Base-by-base conservation (phyloP, 2,888 invertebrate genomes). In the Drosophila fungiperda region DNA sequence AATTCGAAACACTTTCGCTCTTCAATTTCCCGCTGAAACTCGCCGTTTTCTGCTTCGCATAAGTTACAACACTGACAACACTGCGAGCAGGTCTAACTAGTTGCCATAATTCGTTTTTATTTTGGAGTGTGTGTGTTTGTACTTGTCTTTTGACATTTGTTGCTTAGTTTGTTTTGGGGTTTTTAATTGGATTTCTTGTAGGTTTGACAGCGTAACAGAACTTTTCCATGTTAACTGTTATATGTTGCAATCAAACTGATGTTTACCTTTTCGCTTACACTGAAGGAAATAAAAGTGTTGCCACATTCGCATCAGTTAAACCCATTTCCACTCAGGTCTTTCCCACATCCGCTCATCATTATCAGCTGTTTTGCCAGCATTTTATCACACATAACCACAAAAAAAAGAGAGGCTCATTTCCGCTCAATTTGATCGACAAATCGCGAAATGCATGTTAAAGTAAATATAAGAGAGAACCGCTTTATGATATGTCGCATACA, bases 61-160 rank as follows among this genome's bases (percentile, higher is more conserved):
- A 49, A 9, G 23, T 26, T n/a, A n/a, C 55, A 57, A 15, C 20
- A 57, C 40, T 32, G 40, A 52, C 20, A 45, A 12, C 45, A 45
- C 64, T 70, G 54, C 36, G 58, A 72, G 55, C 72, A 70, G 76
- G 71, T 75, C 61, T 59, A 74, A 73, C 80, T 68, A 72, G 83
- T 86, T 79, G 60, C 71, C 67, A 70, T 77, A 83, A 70, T 86
- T 81, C 77, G 62, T 49, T 59, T 45, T 49, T 48, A 45, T 58
- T 65, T 55, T 45, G 15, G 36, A 45, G 36, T 54, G 23, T 20
- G 52, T 20, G 3, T 33, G 53, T 36, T 11, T 54, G 36, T 23
- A 49, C 54, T 72, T 57, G n/a, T 20, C 40, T 76, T 65, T 59
- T 1, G 49, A 45, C 38, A 62, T 72, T 73, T 78, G 26, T 59